These are phyloP conservation scores for Aethina tumida DNA, from an alignment of 1,140 invertebrate species.

Conservation along the genomic window DNA sequence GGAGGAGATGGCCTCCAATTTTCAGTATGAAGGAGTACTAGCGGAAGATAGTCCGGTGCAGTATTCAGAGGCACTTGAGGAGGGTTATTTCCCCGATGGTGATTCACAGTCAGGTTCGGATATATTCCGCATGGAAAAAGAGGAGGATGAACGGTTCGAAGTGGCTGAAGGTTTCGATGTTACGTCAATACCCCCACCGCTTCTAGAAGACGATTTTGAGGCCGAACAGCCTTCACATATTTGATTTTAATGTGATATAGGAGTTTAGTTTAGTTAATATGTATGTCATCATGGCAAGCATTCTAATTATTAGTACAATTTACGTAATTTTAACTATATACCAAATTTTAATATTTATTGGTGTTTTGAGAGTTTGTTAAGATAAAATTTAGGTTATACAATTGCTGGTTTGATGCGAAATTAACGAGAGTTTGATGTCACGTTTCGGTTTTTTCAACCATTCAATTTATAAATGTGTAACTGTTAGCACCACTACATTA, in stretches of 20 bases:
- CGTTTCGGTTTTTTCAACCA: neutral
- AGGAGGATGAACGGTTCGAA: conserved; percentile 40
- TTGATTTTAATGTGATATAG: conserved; percentile 33
- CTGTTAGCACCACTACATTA: no score
- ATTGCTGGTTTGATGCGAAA: conserved; percentile 2
- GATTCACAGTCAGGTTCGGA: conserved; percentile 47
- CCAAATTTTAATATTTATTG: conserved; percentile 19
- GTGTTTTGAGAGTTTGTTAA: conserved; percentile 15
- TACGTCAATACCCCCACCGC: conserved; percentile 52
- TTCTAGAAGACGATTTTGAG: conserved; percentile 53
- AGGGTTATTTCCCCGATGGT: conserved; percentile 54
- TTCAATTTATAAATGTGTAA: conserved; percentile 1
- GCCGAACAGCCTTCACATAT: conserved; percentile 40
- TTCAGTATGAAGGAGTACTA: conserved; percentile 33
- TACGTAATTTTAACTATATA: conserved; percentile 14
- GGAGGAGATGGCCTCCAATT: conserved; percentile 30
- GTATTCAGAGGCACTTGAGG: conserved; percentile 30
- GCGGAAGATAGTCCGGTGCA: conserved; percentile 41
- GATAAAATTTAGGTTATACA: neutral
- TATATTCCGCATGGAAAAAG: conserved; percentile 46
- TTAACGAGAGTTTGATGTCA: no score
- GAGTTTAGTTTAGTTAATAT: conserved; percentile 11
- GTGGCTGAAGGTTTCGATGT: conserved; percentile 52
- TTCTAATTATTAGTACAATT: conserved; percentile 9
- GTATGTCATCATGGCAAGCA: conserved; percentile 14